Evolutionary conservation across 2,113 vertebrate genomes (phyloP).

Genomic region (Plotosus lineatus): DNA sequence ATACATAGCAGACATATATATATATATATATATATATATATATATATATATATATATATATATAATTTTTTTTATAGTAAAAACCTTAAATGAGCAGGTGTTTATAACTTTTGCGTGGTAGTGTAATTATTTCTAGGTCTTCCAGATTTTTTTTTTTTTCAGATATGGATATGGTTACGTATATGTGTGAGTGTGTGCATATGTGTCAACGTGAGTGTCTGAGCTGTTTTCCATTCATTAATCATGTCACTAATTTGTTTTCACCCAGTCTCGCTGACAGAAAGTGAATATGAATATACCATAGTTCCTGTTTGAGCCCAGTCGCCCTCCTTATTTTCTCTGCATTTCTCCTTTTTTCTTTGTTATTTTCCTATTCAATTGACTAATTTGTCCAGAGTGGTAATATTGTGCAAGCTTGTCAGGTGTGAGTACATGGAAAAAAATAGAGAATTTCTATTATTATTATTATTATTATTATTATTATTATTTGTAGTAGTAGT

Average conservation of each 20-base stretch:
- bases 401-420: conserved; percentile 17
- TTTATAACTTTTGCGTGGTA: not conserved
- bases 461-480: too few species aligned
- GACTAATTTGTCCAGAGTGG: conserved; percentile 6
- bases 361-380: not conserved
- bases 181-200: not conserved
- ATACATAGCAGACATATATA: too few species aligned
- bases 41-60: too few species aligned
- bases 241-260: conserved; percentile 84
- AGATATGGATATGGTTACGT: conserved; percentile 12
- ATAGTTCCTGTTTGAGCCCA: conserved; percentile 23
- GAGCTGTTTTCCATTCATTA: conserved; percentile 85
- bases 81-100: not conserved
- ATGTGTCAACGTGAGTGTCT: conserved; percentile 69
- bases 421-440: not conserved
- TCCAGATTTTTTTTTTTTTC: not conserved
- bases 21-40: too few species aligned
- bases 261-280: conserved; percentile 69
- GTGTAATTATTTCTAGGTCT: not conserved
- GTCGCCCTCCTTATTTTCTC: not conserved
- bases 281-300: conserved; percentile 64
- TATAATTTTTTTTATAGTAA: too few species aligned
- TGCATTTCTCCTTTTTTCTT: not conserved
- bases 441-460: too few species aligned
- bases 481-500: too few species aligned